These are phyloP conservation scores for Rhizomys pruinosus DNA, from an alignment of 2,113 vertebrate species.

Conservation along the genomic window DNA sequence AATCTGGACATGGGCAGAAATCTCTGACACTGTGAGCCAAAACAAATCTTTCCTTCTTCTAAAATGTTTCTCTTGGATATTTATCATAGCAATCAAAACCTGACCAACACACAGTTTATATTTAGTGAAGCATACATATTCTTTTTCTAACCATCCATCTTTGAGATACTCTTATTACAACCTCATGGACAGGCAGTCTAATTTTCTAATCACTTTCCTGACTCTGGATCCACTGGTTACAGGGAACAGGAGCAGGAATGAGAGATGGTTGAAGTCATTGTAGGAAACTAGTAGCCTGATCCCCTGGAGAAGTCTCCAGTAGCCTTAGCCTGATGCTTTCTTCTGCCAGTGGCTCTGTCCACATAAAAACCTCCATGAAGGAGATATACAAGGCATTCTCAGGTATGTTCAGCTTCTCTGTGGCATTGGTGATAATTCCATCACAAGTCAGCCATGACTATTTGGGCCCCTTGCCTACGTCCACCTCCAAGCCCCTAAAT, in stretches of 20 bases:
- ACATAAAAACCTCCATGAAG: not conserved
- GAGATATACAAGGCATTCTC: not conserved
- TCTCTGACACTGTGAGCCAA: not conserved
- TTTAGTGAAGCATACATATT: not conserved
- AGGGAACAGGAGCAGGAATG: not conserved
- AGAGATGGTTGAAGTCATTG: not conserved
- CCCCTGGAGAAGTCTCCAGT: not conserved
- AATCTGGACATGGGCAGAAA: not conserved
- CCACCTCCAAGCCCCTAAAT: accelerated
- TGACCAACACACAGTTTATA: not conserved
- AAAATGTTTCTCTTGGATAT: not conserved
- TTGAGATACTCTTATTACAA: not conserved
- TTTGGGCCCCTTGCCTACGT: too few relatives aligned
- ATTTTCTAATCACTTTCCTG: not conserved
- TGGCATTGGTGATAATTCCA: not conserved
- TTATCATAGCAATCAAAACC: not conserved
- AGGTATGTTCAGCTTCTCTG: too few relatives aligned
- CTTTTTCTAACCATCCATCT: not conserved
- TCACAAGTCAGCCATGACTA: not conserved
- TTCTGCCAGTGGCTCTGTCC: not conserved
- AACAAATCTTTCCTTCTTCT: not conserved
- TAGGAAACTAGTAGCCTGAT: not conserved
- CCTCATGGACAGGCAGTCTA: not conserved
- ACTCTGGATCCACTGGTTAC: not conserved
- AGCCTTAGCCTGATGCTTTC: not conserved